Evolutionary conservation across 1,140 invertebrate species (phyloP).

Genomic region (Gryllus bimaculatus): DNA sequence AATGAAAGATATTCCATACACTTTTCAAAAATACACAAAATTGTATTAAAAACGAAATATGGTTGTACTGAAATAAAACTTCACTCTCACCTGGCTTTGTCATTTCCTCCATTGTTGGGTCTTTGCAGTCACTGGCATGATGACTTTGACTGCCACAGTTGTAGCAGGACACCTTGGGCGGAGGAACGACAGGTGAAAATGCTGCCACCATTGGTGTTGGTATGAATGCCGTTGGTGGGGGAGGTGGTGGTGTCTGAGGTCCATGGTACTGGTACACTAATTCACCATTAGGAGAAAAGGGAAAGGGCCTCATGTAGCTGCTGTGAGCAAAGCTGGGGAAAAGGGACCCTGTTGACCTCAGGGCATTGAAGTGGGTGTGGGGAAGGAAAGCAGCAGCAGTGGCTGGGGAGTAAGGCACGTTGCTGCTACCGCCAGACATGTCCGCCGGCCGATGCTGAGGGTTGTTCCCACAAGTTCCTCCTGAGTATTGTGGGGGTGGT

Average conservation of each 20-base stretch:
- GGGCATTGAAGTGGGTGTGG: slow-evolving; percentile 36
- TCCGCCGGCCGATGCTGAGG: slow-evolving; percentile 23
- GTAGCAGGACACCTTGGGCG: slow-evolving; percentile 53
- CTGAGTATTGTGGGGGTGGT: slow-evolving; percentile 13
- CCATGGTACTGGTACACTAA: slow-evolving; percentile 21
- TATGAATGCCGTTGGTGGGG: slow-evolving; percentile 38
- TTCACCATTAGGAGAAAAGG: slow-evolving; percentile 19
- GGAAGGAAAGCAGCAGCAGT: slow-evolving; percentile 34
- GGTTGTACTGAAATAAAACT: background rate
- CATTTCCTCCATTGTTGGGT: slow-evolving; percentile 79
- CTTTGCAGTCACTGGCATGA: slow-evolving; percentile 70
- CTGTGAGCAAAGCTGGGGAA: slow-evolving; percentile 22
- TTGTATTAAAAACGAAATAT: too few relatives aligned
- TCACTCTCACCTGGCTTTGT: slow-evolving; percentile 47
- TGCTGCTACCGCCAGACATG: slow-evolving; percentile 22
- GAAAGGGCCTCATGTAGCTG: slow-evolving; percentile 20
- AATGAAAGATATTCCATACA: background rate
- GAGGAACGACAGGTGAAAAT: slow-evolving; percentile 33
- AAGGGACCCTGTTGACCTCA: slow-evolving; percentile 37
- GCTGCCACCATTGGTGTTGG: slow-evolving; percentile 37
- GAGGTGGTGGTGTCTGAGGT: slow-evolving; percentile 29
- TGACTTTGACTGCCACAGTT: slow-evolving; percentile 70
- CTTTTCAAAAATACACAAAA: background rate
- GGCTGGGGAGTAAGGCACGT: slow-evolving; percentile 28
- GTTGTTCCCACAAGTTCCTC: background rate